Evolutionary conservation across 2,113 vertebrate species (phyloP), one percentile per base, ranked within the genome.

Genomic region (Hoplias malabaricus): DNA sequence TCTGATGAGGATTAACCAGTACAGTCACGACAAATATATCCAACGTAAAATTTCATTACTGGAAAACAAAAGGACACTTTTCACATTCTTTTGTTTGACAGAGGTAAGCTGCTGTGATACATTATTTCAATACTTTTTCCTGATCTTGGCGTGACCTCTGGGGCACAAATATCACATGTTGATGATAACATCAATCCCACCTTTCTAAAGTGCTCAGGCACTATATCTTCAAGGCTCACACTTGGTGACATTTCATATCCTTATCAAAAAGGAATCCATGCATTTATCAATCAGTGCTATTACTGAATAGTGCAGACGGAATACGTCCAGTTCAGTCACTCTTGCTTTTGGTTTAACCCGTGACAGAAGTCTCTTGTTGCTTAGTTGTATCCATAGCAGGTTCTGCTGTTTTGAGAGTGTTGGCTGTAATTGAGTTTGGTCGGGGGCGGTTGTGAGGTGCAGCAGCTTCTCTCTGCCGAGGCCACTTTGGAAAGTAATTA

Each of bases 81-180:
- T 75, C 80, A 81, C 25, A 75, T 70, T 81, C 40, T 23, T 34
- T 57, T 11, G 12, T 25, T 33, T 84, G 86, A 82, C 84, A 79
- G 75, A 69, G 56, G 40, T 61, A 11, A 56, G 46, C 67, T 16
- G 69, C 76, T 50, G 54, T 85, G 81, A 86, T 84, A 27, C 79
- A 86, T 79, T 74, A 65, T 79, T 84, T 82, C 67, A 79, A 80
- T 75, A 80, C 34, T 78, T 77, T 67, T 61, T 43, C 7, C 31
- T 38, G 54, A 59, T 79, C 69, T 79, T 3, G 42, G 5, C 4
- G 12, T 54, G 76, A 82, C 80, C 80, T 65, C 31, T 31, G 54
- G 75, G 66, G 31, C 50, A 69, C 62, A 74, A 74, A 80, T 69
- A 54, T 57, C 70, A 66, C 61, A 54, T 38, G 67, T 48, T 53